phyloP scores from a whole-genome alignment of 2,888 invertebrate genomes.

The Agrotis segetum region DNA sequence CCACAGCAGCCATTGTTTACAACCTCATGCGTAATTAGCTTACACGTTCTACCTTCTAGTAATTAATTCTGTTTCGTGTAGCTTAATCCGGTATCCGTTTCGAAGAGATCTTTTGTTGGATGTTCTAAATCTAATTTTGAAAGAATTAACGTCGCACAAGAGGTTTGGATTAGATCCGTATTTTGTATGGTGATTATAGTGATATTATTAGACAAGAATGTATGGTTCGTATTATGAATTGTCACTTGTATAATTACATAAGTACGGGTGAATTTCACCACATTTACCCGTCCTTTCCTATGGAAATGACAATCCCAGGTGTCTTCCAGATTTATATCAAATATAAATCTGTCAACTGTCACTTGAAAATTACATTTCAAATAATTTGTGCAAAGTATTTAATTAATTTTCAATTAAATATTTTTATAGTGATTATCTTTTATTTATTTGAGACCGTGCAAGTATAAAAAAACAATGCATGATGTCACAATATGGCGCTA shows the following conservation, averaged over 20 bases:
- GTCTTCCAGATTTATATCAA: too few species aligned
- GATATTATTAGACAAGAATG: not conserved
- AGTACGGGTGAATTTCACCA: not conserved
- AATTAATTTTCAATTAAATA: too few species aligned
- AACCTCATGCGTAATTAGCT: constrained; percentile 56
- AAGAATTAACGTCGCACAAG: constrained; percentile 48
- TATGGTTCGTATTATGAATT: not conserved
- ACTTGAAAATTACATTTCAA: too few species aligned
- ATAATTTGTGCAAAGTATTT: too few species aligned
- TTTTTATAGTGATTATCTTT: too few species aligned
- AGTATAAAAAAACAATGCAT: too few species aligned
- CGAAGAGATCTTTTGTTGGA: constrained; percentile 37
- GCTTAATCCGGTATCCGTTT: constrained; percentile 50
- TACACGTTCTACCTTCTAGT: constrained; percentile 50
- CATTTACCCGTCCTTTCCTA: too few species aligned
- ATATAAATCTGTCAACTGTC: too few species aligned
- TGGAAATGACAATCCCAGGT: too few species aligned
- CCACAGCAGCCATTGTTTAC: constrained; percentile 51
- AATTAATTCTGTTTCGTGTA: constrained; percentile 63
- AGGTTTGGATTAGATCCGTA: constrained; percentile 35
- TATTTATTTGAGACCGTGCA: too few species aligned
- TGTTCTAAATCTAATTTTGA: constrained; percentile 54
- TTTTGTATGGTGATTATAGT: constrained; percentile 27
- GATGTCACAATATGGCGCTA: too few species aligned
- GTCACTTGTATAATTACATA: not conserved